Conservation (phyloP, 1,140 invertebrate species). For the Drosophila burlai region DNA sequence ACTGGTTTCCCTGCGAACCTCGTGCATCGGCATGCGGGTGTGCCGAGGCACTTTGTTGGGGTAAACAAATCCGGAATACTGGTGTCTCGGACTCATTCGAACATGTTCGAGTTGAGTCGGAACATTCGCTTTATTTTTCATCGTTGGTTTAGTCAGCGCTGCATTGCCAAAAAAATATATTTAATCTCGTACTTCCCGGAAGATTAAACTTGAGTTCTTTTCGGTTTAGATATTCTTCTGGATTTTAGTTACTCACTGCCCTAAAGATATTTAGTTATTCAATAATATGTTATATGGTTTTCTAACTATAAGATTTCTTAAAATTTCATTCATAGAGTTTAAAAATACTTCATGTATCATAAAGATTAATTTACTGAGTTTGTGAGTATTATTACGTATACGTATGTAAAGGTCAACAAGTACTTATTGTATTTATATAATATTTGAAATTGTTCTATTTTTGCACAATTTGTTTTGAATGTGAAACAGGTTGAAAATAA, state of each 20-base stretch:
- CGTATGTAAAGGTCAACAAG: no score
- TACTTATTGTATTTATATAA: no score
- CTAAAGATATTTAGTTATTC: neutral
- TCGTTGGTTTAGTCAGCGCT: conserved; percentile 29
- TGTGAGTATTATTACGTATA: no score
- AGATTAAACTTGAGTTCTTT: neutral
- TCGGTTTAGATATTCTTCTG: neutral
- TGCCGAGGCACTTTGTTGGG: neutral
- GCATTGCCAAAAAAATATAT: conserved; percentile 4
- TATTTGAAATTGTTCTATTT: no score
- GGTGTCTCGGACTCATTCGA: conserved; percentile 23
- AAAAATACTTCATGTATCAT: neutral
- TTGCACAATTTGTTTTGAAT: no score
- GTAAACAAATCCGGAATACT: conserved; percentile 21
- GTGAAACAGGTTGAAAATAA: no score
- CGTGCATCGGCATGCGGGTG: conserved; percentile 38
- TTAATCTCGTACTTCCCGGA: conserved; percentile 18
- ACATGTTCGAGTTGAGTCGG: conserved; percentile 50
- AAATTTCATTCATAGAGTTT: neutral
- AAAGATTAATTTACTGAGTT: no score
- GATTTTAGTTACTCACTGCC: neutral
- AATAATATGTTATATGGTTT: no score
- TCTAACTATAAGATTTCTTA: neutral
- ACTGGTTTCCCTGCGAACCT: conserved; percentile 39
- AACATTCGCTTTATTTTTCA: conserved; percentile 39